These are phyloP conservation scores for Bilobella aurantiaca DNA, from an alignment of 1,140 invertebrate genomes.

Conservation along the genomic window DNA sequence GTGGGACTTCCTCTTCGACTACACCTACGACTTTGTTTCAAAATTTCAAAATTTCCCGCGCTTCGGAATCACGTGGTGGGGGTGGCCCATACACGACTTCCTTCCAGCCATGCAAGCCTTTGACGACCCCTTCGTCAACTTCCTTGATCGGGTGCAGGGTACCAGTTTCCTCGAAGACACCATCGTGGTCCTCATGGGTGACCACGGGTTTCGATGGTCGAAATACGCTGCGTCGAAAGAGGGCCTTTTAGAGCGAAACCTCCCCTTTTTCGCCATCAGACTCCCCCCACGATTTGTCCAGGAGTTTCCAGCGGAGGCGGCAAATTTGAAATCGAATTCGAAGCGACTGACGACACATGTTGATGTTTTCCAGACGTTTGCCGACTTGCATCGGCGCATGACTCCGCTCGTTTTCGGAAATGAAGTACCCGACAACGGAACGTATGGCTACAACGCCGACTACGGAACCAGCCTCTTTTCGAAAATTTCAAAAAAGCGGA, in stretches of 20 bases:
- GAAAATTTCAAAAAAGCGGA: conserved; percentile 10
- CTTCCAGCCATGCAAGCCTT: not conserved
- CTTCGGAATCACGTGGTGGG: conserved; percentile 16
- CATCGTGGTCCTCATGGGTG: conserved; percentile 20
- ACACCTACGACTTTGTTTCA: conserved; percentile 13
- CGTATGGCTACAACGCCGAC: not conserved
- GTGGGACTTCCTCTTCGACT: conserved; percentile 15
- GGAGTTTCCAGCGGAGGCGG: conserved; percentile 10
- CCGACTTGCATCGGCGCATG: conserved; percentile 6
- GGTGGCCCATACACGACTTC: conserved; percentile 17
- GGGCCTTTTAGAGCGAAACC: conserved; percentile 17
- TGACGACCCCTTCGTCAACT: conserved; percentile 11
- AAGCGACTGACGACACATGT: conserved; percentile 15
- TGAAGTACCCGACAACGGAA: not conserved
- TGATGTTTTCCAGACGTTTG: conserved; percentile 20
- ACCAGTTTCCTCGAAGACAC: conserved; percentile 15
- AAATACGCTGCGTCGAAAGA: conserved; percentile 19
- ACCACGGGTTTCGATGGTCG: conserved; percentile 14
- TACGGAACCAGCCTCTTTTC: conserved; percentile 9
- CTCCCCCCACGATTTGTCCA: conserved; percentile 11
- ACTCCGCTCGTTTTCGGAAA: not conserved
- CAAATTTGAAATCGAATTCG: conserved; percentile 18
- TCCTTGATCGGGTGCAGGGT: conserved; percentile 1
- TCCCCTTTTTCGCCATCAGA: conserved; percentile 18
- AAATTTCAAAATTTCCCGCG: conserved; percentile 10